phyloP scores from a whole-genome alignment of 30 jellyfish, hydroid and myxozoan species.

The Cassiopea xamachana region DNA sequence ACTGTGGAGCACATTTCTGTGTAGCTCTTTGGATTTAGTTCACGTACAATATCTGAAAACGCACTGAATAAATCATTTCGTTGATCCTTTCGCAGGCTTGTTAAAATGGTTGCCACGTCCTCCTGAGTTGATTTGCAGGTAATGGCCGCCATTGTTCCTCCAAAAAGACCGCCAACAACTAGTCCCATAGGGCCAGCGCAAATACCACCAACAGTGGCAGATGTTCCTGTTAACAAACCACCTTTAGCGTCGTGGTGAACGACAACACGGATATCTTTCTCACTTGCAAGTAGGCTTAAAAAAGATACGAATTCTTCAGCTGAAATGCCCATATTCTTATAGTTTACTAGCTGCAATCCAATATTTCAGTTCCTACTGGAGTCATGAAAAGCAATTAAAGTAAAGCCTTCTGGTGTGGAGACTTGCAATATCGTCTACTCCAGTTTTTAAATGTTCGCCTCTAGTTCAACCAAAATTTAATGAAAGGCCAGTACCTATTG shows the following conservation, averaged over 20 bases:
- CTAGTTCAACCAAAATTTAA: no score
- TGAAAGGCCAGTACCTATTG: no score
- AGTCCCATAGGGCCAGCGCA: slow-evolving; percentile 88
- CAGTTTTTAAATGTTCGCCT: no score
- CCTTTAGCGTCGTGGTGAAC: slow-evolving; percentile 77
- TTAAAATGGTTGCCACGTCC: slow-evolving; percentile 60
- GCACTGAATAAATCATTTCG: slow-evolving; percentile 53
- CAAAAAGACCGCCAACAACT: slow-evolving; percentile 75
- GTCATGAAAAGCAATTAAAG: no score
- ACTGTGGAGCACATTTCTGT: slow-evolving; percentile 68
- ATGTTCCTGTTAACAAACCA: slow-evolving; percentile 82
- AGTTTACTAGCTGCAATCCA: neutral
- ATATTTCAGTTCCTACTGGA: no score
- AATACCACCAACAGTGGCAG: slow-evolving; percentile 92
- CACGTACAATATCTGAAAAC: slow-evolving; percentile 48
- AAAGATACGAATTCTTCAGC: slow-evolving; percentile 82
- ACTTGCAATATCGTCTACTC: no score
- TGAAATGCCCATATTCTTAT: slow-evolving; percentile 53
- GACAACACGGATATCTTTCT: slow-evolving; percentile 64
- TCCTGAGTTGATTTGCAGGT: slow-evolving; percentile 68
- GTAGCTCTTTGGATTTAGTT: slow-evolving; percentile 44
- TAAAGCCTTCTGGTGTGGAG: no score
- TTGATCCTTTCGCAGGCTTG: slow-evolving; percentile 61
- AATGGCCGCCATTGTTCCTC: slow-evolving; percentile 91
- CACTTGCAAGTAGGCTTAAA: slow-evolving; percentile 70